phyloP scores from a whole-genome alignment of 1,140 invertebrate genomes.

The Acromyrmex echinatior region DNA sequence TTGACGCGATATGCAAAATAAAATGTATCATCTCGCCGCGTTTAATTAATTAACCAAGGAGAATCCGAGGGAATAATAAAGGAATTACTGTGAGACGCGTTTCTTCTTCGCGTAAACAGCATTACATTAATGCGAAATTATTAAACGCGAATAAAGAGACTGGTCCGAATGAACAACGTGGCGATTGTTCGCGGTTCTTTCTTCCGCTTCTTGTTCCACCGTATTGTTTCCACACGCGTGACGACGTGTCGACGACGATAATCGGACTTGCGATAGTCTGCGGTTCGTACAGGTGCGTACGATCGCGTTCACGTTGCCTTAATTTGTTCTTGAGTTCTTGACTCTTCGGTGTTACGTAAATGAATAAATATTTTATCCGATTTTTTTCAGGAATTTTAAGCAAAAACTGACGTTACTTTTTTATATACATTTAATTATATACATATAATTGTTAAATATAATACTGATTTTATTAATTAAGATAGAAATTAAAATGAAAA shows the following conservation, averaged over 20 bases:
- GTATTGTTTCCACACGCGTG: constrained; percentile 19
- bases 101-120: background rate
- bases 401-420: background rate
- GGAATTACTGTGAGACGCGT: constrained; percentile 1
- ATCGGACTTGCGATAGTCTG: constrained; percentile 46
- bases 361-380: constrained; percentile 15
- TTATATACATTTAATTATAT: background rate
- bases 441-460: background rate
- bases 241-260: constrained; percentile 54
- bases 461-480: background rate
- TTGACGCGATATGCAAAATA: background rate
- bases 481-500: background rate
- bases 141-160: background rate
- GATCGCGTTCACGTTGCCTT: background rate
- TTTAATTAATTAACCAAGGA: background rate
- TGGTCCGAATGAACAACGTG: constrained; percentile 24
- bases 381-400: background rate
- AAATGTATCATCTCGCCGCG: background rate
- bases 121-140: constrained; percentile 10
- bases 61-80: background rate
- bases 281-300: constrained; percentile 40
- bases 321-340: background rate
- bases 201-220: constrained; percentile 44
- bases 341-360: background rate
- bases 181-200: constrained; percentile 36